Evolutionary conservation across 1,140 invertebrate genomes (phyloP).

Genomic region (Chrysomallon squamiferum): DNA sequence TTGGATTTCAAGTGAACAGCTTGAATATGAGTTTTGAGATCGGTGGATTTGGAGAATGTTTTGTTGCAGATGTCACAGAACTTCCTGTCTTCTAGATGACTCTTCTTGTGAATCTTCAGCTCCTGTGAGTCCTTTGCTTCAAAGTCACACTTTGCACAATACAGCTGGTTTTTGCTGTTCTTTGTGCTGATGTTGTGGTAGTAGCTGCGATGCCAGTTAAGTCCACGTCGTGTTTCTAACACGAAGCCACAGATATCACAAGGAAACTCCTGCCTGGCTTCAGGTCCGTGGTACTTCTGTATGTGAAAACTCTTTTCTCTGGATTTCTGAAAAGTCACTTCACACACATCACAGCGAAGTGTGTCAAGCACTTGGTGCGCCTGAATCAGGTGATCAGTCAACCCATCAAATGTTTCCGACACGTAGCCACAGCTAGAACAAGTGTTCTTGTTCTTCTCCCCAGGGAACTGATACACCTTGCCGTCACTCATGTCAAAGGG

Average conservation of each 20-base stretch:
- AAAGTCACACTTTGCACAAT: conserved; percentile 2
- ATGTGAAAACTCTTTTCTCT: not conserved
- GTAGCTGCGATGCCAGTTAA: conserved; percentile 3
- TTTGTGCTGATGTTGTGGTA: conserved; percentile 4
- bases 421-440: not conserved
- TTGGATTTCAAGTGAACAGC: conserved; percentile 1
- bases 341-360: conserved; percentile 1
- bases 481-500: not conserved
- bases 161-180: not conserved
- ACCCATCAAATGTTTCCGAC: not conserved
- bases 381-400: not conserved
- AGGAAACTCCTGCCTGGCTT: not conserved
- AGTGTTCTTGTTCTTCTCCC: not conserved
- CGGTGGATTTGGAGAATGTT: not conserved
- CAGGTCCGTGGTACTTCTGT: not conserved
- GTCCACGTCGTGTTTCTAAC: not conserved
- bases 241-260: not conserved
- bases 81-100: conserved; percentile 1
- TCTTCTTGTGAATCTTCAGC: not conserved
- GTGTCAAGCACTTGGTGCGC: not conserved
- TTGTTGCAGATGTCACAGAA: not conserved
- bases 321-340: not conserved
- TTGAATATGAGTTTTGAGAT: not conserved
- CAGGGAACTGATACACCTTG: not conserved
- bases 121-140: not conserved